These are phyloP conservation scores for Intellagama lesueurii DNA, from an alignment of 2,797 vertebrate species.

Conservation along the genomic window DNA sequence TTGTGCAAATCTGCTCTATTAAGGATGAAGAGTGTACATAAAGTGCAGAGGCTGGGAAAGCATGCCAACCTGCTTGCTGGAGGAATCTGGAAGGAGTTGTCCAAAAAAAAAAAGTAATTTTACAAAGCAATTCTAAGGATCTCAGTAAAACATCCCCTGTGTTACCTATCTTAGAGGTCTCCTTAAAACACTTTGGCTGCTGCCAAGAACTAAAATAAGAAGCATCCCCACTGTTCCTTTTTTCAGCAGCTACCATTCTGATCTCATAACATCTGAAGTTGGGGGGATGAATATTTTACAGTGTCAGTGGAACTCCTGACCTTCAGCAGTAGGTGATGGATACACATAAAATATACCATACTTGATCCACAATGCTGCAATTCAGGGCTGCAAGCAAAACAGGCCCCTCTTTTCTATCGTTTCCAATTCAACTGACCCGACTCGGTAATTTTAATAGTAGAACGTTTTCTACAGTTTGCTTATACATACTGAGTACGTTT, in stretches of 20 bases:
- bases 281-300: background rate
- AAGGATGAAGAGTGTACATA: too few relatives aligned
- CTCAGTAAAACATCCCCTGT: background rate
- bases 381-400: background rate
- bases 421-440: background rate
- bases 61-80: too few relatives aligned
- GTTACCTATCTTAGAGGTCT: background rate
- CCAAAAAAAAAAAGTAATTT: too few relatives aligned
- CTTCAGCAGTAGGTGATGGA: too few relatives aligned
- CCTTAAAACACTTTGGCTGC: background rate
- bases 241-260: background rate
- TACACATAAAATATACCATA: background rate
- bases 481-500: background rate
- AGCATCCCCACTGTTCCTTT: background rate
- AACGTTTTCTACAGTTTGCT: too few relatives aligned
- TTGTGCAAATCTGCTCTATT: background rate
- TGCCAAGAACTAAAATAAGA: background rate
- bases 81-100: too few relatives aligned
- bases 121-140: background rate
- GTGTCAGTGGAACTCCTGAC: background rate
- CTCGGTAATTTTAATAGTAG: background rate
- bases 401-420: background rate
- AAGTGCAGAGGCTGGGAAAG: too few relatives aligned
- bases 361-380: background rate
- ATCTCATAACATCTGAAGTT: background rate